These are phyloP conservation scores for Ecdyonurus torrentis DNA, from an alignment of 2,888 invertebrate genomes.

Conservation along the genomic window DNA sequence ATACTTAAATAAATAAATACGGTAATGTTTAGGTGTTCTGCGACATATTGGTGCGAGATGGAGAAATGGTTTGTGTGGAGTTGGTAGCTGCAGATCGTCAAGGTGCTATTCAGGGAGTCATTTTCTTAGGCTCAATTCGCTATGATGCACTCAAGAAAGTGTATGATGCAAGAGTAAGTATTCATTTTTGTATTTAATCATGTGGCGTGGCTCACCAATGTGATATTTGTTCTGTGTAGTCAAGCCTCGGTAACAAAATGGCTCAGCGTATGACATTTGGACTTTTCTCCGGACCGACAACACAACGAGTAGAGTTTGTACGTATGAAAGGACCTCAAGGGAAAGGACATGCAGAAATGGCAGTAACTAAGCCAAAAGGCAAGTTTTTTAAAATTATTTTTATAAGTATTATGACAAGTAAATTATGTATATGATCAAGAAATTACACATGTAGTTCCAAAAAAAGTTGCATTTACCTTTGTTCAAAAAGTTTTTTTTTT, in stretches of 20 bases:
- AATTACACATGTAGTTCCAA: too few relatives aligned
- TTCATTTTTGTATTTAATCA: background rate
- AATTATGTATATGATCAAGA: too few relatives aligned
- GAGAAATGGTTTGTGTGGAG: conserved; percentile 98
- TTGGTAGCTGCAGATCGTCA: conserved; percentile 82
- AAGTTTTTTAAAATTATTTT: background rate
- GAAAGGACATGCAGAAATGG: conserved; percentile 96
- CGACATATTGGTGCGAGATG: conserved; percentile 92
- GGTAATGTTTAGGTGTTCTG: conserved; percentile 56
- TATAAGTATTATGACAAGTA: too few relatives aligned
- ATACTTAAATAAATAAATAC: too few relatives aligned
- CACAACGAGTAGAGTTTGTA: conserved; percentile 91
- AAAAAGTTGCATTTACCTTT: too few relatives aligned
- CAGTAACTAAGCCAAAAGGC: conserved; percentile 79
- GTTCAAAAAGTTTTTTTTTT: too few relatives aligned
- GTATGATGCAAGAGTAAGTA: conserved; percentile 80
- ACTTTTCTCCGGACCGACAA: conserved; percentile 51
- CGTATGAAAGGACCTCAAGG: conserved; percentile 95
- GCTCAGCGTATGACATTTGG: conserved; percentile 93
- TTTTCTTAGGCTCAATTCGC: conserved; percentile 93
- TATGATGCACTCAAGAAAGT: conserved; percentile 95
- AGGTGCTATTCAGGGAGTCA: conserved; percentile 74
- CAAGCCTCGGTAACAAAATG: conserved; percentile 84
- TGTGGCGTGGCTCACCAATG: too few relatives aligned
- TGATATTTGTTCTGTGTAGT: too few relatives aligned